Base-by-base conservation (phyloP, 2,797 vertebrate genomes). In the Distichodus sexfasciatus region DNA sequence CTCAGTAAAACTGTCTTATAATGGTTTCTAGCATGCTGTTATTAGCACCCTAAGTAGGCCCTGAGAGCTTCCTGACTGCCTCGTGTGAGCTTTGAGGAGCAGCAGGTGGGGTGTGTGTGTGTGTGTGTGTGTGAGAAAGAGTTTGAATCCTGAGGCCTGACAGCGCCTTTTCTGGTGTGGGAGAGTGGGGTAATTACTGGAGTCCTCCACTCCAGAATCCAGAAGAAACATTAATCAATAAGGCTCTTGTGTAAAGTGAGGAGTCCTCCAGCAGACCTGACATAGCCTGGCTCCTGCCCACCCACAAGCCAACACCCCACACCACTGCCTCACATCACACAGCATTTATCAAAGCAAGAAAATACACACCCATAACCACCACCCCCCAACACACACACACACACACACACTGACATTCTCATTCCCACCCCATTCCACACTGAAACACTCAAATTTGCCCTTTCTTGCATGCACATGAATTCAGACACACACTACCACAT, bases 171-270 rank as follows among this genome's bases (percentile, higher is more conserved):
- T 67, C 55, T 57, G 69, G 68, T 62, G 29, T 51, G 59, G 41
- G 35, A 24, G 44, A 57, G 60, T 51, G 48, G 46, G 68, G 72
- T 76, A 76, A 76, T 76, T 76, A 71, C 60, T 40, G 24, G 64
- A 33, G 69, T 38, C 29, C 26, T 71, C 64, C n/a, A 64, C 51
- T 71, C 24, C 69, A 72, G 58, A 72, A 35, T 51, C 67, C 31
- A 76, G 57, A 41, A 47, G 57, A 67, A 57, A 62, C 63, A 72
- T 76, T 76, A 72, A 76, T 76, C 74, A 71, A 62, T 38, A 71
- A 46, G 48, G n/a, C 40, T 71, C 48, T 44, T 63, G 68, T 55
- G 59, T 29, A 54, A 0, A 17, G n/a, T 4, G 50, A 54, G 29
- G 50, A 31, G 17, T 31, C 50, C 50, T 54, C n/a, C 50, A 17